Percentiles rank a stretch among this genome's conserved stretches.
phyloP scores from a whole-genome alignment of 2,888 invertebrate species.

The Onthophagus sagittarius region DNA sequence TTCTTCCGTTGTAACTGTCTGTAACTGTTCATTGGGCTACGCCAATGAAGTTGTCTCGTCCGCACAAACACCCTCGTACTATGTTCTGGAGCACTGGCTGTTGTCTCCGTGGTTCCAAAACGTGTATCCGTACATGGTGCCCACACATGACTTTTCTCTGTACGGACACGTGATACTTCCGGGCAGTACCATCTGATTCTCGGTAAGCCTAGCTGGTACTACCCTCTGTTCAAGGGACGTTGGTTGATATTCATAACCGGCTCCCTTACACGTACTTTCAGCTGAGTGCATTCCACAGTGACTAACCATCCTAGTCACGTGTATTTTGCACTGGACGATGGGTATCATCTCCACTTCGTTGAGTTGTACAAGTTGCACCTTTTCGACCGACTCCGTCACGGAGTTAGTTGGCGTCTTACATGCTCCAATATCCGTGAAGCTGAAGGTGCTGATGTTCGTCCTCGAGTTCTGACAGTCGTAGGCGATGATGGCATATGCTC shows the following conservation, averaged over 20 bases:
- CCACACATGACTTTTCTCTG: background rate
- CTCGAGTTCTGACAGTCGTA: conserved; percentile 10
- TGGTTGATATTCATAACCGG: conserved; percentile 9
- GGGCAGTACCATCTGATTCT: conserved; percentile 11
- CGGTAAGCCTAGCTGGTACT: background rate
- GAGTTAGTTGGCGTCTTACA: background rate
- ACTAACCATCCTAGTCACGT: conserved; percentile 2
- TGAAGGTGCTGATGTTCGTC: conserved; percentile 8
- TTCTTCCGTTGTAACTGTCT: too few species aligned
- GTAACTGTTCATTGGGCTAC: too few species aligned
- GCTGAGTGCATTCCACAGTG: conserved; percentile 15
- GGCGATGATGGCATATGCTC: background rate
- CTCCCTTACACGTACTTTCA: conserved; percentile 4
- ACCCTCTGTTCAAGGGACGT: background rate
- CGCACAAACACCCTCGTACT: background rate
- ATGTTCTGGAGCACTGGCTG: background rate
- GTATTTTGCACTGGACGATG: conserved; percentile 13
- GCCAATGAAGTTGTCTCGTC: too few species aligned
- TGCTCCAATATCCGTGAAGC: conserved; percentile 2
- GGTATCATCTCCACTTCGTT: conserved; percentile 7
- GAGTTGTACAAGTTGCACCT: too few species aligned
- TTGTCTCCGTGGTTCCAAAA: conserved; percentile 6
- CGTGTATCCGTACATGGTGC: conserved; percentile 7
- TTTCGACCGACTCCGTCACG: background rate
- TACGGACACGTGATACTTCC: conserved; percentile 6